Evolutionary conservation across 2,113 vertebrate genomes (phyloP).

Genomic region (Bothrops jararaca): DNA sequence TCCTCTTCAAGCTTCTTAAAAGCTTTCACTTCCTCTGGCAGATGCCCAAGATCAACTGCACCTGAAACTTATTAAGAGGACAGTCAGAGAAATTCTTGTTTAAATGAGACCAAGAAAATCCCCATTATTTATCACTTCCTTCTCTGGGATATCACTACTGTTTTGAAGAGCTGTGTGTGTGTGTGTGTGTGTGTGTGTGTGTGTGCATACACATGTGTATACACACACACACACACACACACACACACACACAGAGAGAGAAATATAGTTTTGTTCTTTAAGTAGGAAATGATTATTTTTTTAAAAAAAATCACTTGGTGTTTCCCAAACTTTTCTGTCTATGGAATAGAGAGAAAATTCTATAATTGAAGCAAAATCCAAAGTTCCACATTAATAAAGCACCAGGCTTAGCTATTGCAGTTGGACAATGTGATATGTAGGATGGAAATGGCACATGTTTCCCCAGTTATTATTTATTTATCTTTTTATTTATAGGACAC

Average conservation of each 20-base stretch:
- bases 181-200: background rate
- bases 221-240: background rate
- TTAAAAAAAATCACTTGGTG: background rate
- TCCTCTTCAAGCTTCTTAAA: constrained; percentile 28
- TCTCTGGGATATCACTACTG: constrained; percentile 37
- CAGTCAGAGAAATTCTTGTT: constrained; percentile 31
- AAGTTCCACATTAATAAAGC: background rate
- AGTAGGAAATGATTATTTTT: background rate
- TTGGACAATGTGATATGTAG: background rate
- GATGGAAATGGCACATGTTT: background rate
- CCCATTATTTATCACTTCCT: constrained; percentile 42
- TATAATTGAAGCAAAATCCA: background rate
- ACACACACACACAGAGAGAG: no score
- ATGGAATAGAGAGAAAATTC: background rate
- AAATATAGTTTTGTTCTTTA: background rate
- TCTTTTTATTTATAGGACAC: background rate
- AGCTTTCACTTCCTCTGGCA: constrained; percentile 44
- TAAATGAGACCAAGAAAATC: constrained; percentile 34
- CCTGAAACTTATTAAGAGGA: constrained; percentile 47
- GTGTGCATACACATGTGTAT: no score
- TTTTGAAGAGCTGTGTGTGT: background rate
- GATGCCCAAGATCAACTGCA: constrained; percentile 33
- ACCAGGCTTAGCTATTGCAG: background rate
- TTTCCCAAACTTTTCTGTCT: background rate
- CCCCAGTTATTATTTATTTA: background rate